phyloP scores from a whole-genome alignment of 2,113 vertebrate genomes.

The Cettia cetti region DNA sequence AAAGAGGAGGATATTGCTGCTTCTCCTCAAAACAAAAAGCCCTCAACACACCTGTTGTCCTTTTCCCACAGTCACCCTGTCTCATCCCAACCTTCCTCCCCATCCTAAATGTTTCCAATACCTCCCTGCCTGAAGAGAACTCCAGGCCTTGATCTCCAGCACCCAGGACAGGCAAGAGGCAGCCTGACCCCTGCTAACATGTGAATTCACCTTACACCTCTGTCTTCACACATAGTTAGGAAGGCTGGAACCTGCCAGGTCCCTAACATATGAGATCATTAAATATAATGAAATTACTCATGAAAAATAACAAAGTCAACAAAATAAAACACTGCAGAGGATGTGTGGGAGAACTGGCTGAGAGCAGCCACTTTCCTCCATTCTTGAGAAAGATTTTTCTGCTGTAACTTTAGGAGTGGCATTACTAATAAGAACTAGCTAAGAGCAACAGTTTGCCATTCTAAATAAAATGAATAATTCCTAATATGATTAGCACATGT shows the following conservation, averaged over 20 bases:
- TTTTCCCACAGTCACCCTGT: not conserved
- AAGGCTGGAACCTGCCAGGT: not conserved
- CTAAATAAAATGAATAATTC: slow-evolving; percentile 31
- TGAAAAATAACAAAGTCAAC: not conserved
- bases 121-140: not conserved
- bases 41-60: not conserved
- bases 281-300: not conserved
- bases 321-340: not conserved
- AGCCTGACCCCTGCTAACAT: not conserved
- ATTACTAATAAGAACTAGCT: not conserved
- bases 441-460: not conserved
- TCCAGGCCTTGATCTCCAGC: not conserved
- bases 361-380: not conserved
- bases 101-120: not conserved
- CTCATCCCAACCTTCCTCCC: not conserved
- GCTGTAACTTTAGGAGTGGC: not conserved
- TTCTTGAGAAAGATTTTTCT: not conserved
- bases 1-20: not conserved
- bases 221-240: not conserved
- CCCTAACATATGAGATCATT: not conserved
- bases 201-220: not conserved
- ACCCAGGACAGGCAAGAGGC: not conserved
- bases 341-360: not conserved
- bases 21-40: not conserved
- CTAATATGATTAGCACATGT: slow-evolving; percentile 19